Conservation (phyloP, 2,113 vertebrate species). For the Peromyscus polionotus region DNA sequence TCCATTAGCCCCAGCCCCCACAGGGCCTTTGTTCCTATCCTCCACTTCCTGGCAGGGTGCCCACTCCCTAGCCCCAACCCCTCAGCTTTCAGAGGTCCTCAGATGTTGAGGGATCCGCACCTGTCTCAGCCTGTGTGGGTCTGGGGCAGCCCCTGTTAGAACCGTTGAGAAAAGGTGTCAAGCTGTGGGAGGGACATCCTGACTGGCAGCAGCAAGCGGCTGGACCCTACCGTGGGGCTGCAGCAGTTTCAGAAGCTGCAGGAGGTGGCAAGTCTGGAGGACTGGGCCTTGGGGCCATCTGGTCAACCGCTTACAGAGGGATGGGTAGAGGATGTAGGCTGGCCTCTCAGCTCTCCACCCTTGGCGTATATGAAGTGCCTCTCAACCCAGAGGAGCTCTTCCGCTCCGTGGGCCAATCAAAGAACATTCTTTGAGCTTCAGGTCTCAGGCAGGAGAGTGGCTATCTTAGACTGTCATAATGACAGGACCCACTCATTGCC, state of each 20-base stretch:
- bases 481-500: not conserved
- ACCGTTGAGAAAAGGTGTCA: not conserved
- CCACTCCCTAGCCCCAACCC: not conserved
- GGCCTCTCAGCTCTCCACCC: not conserved
- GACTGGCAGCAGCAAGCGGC: not conserved
- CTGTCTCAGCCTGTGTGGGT: not conserved
- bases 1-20: constrained; percentile 57
- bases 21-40: not conserved
- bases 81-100: not conserved
- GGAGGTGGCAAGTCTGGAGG: not conserved
- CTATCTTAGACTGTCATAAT: not conserved
- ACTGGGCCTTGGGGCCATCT: rapidly evolving
- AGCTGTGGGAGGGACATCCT: not conserved
- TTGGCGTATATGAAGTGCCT: rapidly evolving
- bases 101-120: not conserved
- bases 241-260: too few relatives aligned
- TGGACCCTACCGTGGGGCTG: not conserved
- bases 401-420: not conserved
- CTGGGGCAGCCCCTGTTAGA: not conserved
- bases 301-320: not conserved
- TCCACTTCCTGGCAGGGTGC: constrained; percentile 20
- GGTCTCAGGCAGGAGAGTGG: not conserved
- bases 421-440: not conserved
- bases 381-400: not conserved
- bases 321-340: not conserved